Evolutionary conservation across 1,140 invertebrate genomes (phyloP), one percentile per base, ranked within the genome.

Genomic region (Drosophila quadrilineata): DNA sequence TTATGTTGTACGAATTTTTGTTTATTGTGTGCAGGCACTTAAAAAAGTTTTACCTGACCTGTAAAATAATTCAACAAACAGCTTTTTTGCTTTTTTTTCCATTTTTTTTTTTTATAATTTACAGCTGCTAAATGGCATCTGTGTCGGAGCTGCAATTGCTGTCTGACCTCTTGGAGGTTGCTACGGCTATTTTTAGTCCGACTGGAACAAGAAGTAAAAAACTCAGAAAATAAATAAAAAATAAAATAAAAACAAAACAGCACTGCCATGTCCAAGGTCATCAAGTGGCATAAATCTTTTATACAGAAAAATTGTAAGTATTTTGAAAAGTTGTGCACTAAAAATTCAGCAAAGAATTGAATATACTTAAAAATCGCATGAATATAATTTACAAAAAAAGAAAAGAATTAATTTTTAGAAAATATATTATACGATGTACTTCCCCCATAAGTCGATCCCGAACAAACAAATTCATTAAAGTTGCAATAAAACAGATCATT

Each of bases 91-190:
- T 58, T 54, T 66, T 48, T 62, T 71, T 67, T 74, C 57, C 54
- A 50, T 66, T 48, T 62, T 71, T 67, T 74, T 57, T 72, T 63
- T 57, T 57, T 72, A 62, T 73, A 54, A 76, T 82, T 84, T 60
- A 53, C 62, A 59, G 28, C 62, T 43, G 63, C 29, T 36, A 26
- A 57, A 48, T 46, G 21, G n/a, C 19, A 8, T 35, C 2, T 33
- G 10, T 16, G 24, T 28, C 40, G 28, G 46, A 6, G 29, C 14
- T 76, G 63, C 63, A 84, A 56, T 84, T 57, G 59, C 68, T 62
- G 43, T n/a, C n/a, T 59, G 62, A 75, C 67, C 77, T 75, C 64
- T 82, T 82, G 73, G 36, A 71, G 77, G 67, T 66, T 75, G 53
- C 31, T 38, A 26, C 28, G 14, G 56, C 73, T 82, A 82, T 82